Evolutionary conservation across 2,888 invertebrate genomes (phyloP).

Genomic region (Apamea monoglypha): DNA sequence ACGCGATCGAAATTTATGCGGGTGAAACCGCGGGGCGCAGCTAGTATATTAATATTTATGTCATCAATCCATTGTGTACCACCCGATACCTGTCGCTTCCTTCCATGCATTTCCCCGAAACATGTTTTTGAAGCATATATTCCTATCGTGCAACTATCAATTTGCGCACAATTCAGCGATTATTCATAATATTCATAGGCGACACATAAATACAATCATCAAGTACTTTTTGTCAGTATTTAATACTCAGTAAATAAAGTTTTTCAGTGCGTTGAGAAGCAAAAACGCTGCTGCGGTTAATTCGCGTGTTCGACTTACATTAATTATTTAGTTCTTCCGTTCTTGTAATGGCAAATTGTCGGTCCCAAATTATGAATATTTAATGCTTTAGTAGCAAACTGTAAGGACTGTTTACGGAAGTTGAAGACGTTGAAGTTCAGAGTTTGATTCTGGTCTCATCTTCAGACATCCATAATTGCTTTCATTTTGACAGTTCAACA

Average conservation of each 20-base stretch:
- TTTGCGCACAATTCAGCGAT: conserved; percentile 23
- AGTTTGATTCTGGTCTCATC: not conserved
- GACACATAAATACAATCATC: conserved; percentile 32
- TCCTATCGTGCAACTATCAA: conserved; percentile 13
- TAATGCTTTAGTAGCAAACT: not conserved
- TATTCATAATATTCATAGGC: conserved; percentile 37
- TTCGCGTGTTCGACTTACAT: conserved; percentile 50
- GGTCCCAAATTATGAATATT: conserved; percentile 35
- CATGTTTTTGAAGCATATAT: not conserved
- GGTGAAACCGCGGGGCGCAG: too few species aligned
- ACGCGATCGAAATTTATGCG: too few species aligned
- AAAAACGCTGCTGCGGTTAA: conserved; percentile 37
- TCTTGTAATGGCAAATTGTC: conserved; percentile 40
- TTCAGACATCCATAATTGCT: not conserved
- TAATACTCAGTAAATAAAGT: not conserved
- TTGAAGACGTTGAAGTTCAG: not conserved
- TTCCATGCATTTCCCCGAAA: conserved; percentile 12
- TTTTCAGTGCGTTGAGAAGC: conserved; percentile 11
- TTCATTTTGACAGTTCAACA: too few species aligned
- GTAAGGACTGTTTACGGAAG: not conserved
- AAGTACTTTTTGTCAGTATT: conserved; percentile 35
- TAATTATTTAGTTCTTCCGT: conserved; percentile 62
- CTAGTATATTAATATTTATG: not conserved
- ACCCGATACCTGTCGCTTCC: conserved; percentile 8
- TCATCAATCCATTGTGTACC: not conserved